Base-by-base conservation (phyloP, 1,140 invertebrate genomes). In the Euura lappo region DNA sequence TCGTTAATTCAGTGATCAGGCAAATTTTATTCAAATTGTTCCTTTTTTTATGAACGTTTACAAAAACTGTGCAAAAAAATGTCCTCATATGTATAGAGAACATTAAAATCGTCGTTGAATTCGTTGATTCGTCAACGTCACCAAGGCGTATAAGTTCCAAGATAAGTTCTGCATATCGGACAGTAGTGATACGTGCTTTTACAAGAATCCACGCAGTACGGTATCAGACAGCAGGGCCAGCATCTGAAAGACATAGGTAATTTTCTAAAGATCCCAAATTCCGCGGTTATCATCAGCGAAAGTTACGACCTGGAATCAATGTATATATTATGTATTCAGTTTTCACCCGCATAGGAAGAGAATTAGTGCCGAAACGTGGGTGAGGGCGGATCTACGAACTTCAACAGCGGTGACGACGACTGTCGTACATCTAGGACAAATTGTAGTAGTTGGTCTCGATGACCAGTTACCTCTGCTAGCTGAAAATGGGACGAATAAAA, bases 121-220 rank as follows among this genome's bases (percentile, higher is more conserved):
- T 60, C 51, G 51, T 60, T 60, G 51, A 11, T n/a, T 60, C 51
- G 3, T 6, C 51, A 8, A n/a, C 51, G 4, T 82, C 78, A 85
- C 72, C 80, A 86, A 5, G 85, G 83, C 68, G 75, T 82, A 71
- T 87, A 88, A 65, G 84, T 83, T 13, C 89, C 90, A 60, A 90
- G 80, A 76, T 87, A 89, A 13, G 87, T 85, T 71, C 83, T 85
- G 72, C 90, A 91, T 72, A 84, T 83, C 3, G 90, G 89, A 75
- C 90, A 91, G 71, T 89, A 89, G 77, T 91, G 89, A 74, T 90
- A 88, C 45, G 86, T 85, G 72, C 85, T 88, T 72, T 89, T 89
- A 76, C 88, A 90, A 6, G 88, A 88, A 67, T 88, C 83, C 79
- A 90, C 85, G 77, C 87, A 90, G 75, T 90, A 91, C 1, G 90